phyloP scores from a whole-genome alignment of 2,113 vertebrate genomes.

The Tor tambroides region DNA sequence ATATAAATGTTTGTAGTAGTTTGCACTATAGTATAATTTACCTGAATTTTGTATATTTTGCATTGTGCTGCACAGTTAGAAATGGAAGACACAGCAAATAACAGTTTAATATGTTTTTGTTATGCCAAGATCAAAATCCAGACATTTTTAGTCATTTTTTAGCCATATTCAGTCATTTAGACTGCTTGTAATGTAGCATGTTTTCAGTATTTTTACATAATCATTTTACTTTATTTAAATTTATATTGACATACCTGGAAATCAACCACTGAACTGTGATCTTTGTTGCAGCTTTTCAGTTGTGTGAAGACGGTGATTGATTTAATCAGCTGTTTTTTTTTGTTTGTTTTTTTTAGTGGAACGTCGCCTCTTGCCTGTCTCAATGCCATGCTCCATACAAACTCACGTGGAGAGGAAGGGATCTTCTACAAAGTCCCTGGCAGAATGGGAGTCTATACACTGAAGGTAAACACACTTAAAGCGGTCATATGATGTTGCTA shows the following conservation, averaged over 20 bases:
- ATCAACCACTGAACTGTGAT: not conserved
- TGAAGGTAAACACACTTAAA: slow-evolving; percentile 86
- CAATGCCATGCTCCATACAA: slow-evolving; percentile 98
- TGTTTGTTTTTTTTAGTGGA: slow-evolving; percentile 78
- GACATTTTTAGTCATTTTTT: not conserved
- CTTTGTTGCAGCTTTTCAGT: not conserved
- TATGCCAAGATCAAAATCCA: not conserved
- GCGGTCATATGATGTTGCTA: no score
- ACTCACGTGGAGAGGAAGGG: slow-evolving; percentile 96
- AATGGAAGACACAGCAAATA: not conserved
- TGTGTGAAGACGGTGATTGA: not conserved
- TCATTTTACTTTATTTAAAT: not conserved
- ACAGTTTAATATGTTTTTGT: not conserved
- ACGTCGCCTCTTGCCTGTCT: slow-evolving; percentile 97
- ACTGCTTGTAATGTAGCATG: not conserved
- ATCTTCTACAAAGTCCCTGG: slow-evolving; percentile 99
- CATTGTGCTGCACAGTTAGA: not conserved
- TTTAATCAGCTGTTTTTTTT: not conserved
- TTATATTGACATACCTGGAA: not conserved
- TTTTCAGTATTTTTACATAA: not conserved
- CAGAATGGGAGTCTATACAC: slow-evolving; percentile 97
- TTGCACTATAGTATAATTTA: not conserved
- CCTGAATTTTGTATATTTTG: not conserved
- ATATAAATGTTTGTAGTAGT: not conserved
- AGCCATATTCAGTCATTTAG: not conserved